These are phyloP conservation scores for Drosophila eohydei DNA, from an alignment of 2,888 invertebrate species.

Conservation along the genomic window DNA sequence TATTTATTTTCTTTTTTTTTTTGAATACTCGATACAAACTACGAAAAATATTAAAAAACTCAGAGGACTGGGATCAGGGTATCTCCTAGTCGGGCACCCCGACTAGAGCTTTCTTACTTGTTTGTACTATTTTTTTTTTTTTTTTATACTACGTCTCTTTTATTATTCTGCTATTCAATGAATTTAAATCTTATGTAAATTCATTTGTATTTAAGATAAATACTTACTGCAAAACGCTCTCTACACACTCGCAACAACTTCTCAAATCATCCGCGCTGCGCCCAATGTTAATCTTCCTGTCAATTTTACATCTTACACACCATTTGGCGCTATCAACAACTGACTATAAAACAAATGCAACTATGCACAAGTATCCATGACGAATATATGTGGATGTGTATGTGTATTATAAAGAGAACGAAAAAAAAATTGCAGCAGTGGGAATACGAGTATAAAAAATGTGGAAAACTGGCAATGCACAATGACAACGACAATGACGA, in stretches of 20 bases:
- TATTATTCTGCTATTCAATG: too few species aligned
- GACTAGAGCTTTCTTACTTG: too few species aligned
- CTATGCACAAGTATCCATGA: conserved; percentile 62
- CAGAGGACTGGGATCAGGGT: too few species aligned
- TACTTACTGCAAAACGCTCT: too few species aligned
- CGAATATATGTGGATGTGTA: conserved; percentile 17
- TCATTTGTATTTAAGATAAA: too few species aligned
- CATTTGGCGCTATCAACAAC: conserved; percentile 52
- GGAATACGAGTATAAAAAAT: conserved; percentile 26
- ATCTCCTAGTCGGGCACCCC: too few species aligned
- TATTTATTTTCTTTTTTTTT: too few species aligned
- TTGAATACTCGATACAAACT: too few species aligned
- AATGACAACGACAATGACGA: conserved; percentile 77
- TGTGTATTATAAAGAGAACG: not conserved
- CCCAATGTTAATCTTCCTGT: conserved; percentile 40
- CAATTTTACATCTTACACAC: conserved; percentile 47
- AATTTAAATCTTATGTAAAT: too few species aligned
- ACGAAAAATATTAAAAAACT: too few species aligned
- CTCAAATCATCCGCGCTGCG: conserved; percentile 15
- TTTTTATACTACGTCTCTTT: too few species aligned
- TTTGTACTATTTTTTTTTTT: too few species aligned
- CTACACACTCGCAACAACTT: not conserved
- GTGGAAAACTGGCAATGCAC: conserved; percentile 52
- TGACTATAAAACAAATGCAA: conserved; percentile 62
- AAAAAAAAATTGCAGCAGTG: conserved; percentile 12